These are phyloP conservation scores for Idaea straminata DNA, from an alignment of 2,888 invertebrate species.

Conservation along the genomic window DNA sequence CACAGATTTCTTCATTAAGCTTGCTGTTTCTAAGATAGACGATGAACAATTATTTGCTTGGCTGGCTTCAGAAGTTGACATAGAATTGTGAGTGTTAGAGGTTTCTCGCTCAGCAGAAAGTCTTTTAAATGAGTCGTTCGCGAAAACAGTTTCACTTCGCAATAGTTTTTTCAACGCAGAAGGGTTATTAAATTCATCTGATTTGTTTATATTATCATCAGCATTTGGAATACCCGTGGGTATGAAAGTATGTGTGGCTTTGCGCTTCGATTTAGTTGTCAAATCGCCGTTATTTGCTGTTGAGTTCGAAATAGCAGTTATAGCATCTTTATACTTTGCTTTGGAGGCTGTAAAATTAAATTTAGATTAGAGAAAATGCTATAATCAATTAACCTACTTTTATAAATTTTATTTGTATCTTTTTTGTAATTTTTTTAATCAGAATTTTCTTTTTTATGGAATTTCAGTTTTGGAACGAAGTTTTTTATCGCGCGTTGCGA, in stretches of 20 bases:
- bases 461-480: no score
- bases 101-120: background rate
- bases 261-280: background rate
- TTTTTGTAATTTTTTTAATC: background rate
- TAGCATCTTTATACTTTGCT: background rate
- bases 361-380: conserved; percentile 2
- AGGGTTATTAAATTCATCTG: background rate
- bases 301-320: background rate
- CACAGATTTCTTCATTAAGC: conserved; percentile 64
- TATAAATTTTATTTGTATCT: background rate
- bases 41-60: conserved; percentile 17
- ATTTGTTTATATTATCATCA: background rate
- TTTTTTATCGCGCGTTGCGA: no score
- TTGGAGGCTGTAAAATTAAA: background rate
- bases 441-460: no score
- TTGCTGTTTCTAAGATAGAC: conserved; percentile 66
- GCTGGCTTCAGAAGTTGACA: background rate
- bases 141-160: background rate
- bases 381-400: background rate
- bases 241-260: background rate
- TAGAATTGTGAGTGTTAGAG: background rate
- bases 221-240: background rate
- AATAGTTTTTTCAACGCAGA: background rate
- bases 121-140: background rate
- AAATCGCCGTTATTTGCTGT: background rate